Evolutionary conservation across 2,113 vertebrate genomes (phyloP), one percentile per base, ranked within the genome.

Genomic region (Eurypyga helias): DNA sequence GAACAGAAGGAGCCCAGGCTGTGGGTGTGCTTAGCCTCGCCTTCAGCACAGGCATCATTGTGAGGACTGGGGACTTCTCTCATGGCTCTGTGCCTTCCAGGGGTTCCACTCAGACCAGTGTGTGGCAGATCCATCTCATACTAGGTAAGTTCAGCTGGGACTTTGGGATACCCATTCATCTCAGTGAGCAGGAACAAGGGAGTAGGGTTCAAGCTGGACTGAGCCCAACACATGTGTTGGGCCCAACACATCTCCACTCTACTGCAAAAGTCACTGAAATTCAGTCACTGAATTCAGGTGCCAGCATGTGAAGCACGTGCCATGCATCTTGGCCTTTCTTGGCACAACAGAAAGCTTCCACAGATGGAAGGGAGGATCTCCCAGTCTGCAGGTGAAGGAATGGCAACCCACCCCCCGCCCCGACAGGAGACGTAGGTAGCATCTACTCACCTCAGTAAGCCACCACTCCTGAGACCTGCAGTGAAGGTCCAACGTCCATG

Each of bases 71-170:
- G 38, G 43, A 24, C 48, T 28, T 66, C 16, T 48, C 13, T 48
- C 51, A 25, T 4, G 26, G 51, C 51, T 67, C 75, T 71, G 36
- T 52, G 51, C 16, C 23, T 70, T 78, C 51, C 36, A 5, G 5
- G 16, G 55, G 9, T 11, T 12, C 0, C 0, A 19, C 41, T 82
- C 71, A 54, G 49, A 65, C 3, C 25, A 48, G 16, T 5, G 11
- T 8, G 2, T 6, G 38, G 20, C 20, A 79, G 45, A 43, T 57
- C 55, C 65, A 46, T 70, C 49, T 87, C 65, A 33, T 43, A 4
- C 8, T 10, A 5, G 19, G 10, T 17, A 45, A 71, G 14, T 62
- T 85, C 71, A 90, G 21, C 61, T 46, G 61, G 34, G 61, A 45
- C 36, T 83, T 80, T 26, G 13, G 20, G 25, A 34, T 8, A 24